phyloP scores from a whole-genome alignment of 2,113 vertebrate species.

The Irena cyanogastra region DNA sequence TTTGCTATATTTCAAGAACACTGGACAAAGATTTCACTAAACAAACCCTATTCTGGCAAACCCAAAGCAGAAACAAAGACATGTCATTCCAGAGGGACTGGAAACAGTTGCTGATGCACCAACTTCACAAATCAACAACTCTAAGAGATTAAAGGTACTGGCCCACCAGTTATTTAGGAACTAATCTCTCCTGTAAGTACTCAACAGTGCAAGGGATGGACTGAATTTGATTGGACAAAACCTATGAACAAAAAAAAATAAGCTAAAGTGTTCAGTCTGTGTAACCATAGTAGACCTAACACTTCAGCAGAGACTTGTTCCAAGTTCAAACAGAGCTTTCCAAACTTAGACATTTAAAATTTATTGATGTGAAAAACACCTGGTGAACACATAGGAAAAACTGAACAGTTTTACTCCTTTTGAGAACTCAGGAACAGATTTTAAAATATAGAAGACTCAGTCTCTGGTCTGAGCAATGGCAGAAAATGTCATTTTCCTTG shows the following conservation, averaged over 20 bases:
- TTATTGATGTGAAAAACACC: slow-evolving; percentile 42
- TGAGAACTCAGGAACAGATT: not conserved
- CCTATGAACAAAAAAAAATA: not conserved
- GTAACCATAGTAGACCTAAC: not conserved
- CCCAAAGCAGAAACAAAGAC: not conserved
- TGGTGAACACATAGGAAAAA: slow-evolving; percentile 55
- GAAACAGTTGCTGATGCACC: not conserved
- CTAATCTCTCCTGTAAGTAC: slow-evolving; percentile 8
- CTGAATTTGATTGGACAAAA: slow-evolving; percentile 23
- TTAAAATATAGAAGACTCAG: not conserved
- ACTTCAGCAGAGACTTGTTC: not conserved
- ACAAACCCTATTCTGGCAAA: slow-evolving; percentile 5
- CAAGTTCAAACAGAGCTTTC: slow-evolving; percentile 2
- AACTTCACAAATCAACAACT: not conserved
- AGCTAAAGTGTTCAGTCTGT: not conserved
- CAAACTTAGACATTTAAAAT: not conserved
- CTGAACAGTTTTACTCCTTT: not conserved
- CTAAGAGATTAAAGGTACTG: not conserved
- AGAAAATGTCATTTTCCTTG: not conserved
- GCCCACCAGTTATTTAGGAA: not conserved
- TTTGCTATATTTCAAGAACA: slow-evolving; percentile 29
- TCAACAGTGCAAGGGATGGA: not conserved
- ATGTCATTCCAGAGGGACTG: not conserved
- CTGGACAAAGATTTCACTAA: slow-evolving; percentile 9
- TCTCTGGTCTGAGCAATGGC: not conserved